Evolutionary conservation across 2,797 vertebrate genomes (phyloP).

Genomic region (Miichthys miiuy): DNA sequence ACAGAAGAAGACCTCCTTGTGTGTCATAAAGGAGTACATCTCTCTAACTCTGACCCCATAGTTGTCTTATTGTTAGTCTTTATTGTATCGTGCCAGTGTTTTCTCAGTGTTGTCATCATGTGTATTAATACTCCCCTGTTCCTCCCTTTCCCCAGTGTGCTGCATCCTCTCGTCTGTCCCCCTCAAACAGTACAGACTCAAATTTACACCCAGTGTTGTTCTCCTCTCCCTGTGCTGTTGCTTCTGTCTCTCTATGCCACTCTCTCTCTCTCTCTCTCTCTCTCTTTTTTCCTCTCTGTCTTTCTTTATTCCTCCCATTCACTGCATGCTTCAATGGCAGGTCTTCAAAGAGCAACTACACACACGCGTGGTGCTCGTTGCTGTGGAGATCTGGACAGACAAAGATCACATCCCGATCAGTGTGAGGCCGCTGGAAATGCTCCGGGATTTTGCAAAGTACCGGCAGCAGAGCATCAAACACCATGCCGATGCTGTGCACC

Average conservation of each 20-base stretch:
- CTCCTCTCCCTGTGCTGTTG: slow-evolving; percentile 50
- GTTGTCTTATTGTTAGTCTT: slow-evolving; percentile 10
- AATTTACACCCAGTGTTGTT: slow-evolving; percentile 59
- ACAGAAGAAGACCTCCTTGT: background rate
- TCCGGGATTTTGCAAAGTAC: slow-evolving; percentile 95
- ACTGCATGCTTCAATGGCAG: slow-evolving; percentile 79
- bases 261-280: background rate
- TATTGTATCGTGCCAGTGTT: background rate
- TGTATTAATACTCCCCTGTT: slow-evolving; percentile 50
- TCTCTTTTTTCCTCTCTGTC: slow-evolving; percentile 14
- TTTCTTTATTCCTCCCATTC: slow-evolving; percentile 44
- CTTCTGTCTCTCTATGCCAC: slow-evolving; percentile 8
- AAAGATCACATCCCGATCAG: slow-evolving; percentile 92
- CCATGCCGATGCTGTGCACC: slow-evolving; percentile 93
- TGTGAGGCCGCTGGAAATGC: slow-evolving; percentile 92
- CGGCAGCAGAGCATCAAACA: slow-evolving; percentile 93
- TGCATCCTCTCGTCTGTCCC: slow-evolving; percentile 38
- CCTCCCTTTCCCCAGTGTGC: slow-evolving; percentile 54
- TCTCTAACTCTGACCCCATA: background rate
- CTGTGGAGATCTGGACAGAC: slow-evolving; percentile 97
- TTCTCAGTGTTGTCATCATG: slow-evolving; percentile 20
- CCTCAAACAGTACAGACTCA: slow-evolving; percentile 47
- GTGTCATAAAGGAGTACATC: slow-evolving; percentile 12
- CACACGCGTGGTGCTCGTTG: slow-evolving; percentile 96
- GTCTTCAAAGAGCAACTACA: slow-evolving; percentile 98